Percentiles rank a stretch among this genome's conserved stretches.
phyloP scores from a whole-genome alignment of 2,797 vertebrate genomes.

The Garrulus glandarius region DNA sequence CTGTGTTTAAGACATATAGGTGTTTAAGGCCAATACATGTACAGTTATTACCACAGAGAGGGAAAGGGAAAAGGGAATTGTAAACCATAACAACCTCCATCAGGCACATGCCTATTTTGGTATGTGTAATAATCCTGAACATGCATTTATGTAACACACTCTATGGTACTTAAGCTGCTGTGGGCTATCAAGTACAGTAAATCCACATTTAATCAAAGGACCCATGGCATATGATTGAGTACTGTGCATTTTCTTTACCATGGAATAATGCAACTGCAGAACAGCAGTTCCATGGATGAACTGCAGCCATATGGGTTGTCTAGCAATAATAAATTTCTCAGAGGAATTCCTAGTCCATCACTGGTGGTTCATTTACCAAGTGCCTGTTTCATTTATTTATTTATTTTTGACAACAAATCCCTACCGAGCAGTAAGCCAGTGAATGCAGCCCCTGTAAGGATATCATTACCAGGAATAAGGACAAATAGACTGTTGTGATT shows the following conservation, averaged over 20 bases:
- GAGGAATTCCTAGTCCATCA: background rate
- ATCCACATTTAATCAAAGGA: conserved; percentile 51
- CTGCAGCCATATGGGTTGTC: background rate
- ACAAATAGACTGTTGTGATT: background rate
- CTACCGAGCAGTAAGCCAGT: background rate
- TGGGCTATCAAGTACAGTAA: conserved; percentile 37
- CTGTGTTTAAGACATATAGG: conserved; percentile 40
- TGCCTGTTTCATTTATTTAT: background rate
- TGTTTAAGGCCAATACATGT: conserved; percentile 36
- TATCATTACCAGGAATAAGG: background rate
- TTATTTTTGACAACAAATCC: background rate
- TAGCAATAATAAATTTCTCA: background rate
- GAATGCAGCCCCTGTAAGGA: background rate
- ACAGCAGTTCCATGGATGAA: background rate
- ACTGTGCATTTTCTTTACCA: background rate
- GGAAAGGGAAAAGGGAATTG: conserved; percentile 53
- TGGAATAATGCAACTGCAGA: background rate
- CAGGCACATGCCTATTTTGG: conserved; percentile 39
- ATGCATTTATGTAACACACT: conserved; percentile 30
- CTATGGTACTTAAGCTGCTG: conserved; percentile 46
- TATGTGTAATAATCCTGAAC: conserved; percentile 38
- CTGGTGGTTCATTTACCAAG: background rate
- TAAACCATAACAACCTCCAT: conserved; percentile 60
- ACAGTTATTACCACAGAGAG: conserved; percentile 10
- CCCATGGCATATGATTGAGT: background rate